Conservation (phyloP, 2,888 invertebrate genomes). For the Cybosia mesomella region DNA sequence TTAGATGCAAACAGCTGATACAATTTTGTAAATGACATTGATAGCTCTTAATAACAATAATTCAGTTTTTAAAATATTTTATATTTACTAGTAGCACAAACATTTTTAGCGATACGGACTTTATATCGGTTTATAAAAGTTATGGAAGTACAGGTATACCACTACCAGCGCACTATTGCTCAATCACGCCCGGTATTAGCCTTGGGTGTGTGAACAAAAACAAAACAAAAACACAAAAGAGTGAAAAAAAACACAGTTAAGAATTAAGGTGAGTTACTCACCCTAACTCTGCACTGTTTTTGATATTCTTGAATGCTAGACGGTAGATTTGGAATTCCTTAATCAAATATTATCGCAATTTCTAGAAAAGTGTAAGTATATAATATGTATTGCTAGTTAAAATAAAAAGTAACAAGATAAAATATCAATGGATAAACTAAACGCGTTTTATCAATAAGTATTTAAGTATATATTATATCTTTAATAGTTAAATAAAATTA, state of each 20-base stretch:
- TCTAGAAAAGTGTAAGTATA: not conserved
- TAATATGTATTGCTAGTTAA: not conserved
- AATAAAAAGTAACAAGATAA: not conserved
- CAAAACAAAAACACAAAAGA: too few species aligned
- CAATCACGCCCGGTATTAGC: not conserved
- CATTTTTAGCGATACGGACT: too few species aligned
- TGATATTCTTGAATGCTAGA: too few species aligned
- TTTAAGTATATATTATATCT: not conserved
- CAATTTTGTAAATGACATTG: not conserved
- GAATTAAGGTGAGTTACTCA: too few species aligned
- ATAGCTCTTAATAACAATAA: not conserved
- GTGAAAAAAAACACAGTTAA: too few species aligned
- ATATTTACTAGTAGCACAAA: not conserved
- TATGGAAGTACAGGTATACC: too few species aligned
- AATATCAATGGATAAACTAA: not conserved
- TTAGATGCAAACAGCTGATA: not conserved
- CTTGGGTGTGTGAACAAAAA: too few species aligned
- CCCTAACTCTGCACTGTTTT: too few species aligned
- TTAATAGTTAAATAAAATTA: not conserved
- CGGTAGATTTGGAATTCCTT: too few species aligned
- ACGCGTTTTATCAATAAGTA: not conserved
- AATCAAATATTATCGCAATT: too few species aligned
- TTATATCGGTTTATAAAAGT: too few species aligned
- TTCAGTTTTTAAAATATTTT: not conserved
- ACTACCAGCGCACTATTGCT: not conserved